Evolutionary conservation across 2,888 invertebrate genomes (phyloP).

Genomic region (Subacronicta megacephala): DNA sequence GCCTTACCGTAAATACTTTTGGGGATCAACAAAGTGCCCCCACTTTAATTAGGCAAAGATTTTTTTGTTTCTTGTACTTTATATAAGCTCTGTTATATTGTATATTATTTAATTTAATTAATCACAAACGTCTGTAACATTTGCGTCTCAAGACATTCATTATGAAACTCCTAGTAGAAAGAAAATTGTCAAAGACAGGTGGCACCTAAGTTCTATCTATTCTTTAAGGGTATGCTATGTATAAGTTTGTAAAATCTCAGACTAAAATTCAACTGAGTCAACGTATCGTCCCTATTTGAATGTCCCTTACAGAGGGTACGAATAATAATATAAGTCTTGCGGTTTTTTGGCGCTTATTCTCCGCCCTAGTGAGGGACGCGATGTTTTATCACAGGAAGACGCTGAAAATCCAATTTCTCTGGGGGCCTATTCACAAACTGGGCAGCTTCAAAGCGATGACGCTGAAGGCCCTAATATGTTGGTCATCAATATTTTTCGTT

Average conservation of each 20-base stretch:
- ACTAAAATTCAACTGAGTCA: conserved; percentile 29
- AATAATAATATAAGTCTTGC: conserved; percentile 52
- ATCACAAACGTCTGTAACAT: conserved; percentile 23
- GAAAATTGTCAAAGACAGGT: conserved; percentile 32
- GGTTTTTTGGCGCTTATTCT: conserved; percentile 46
- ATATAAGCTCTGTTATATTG: background rate
- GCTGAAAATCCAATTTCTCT: conserved; percentile 66
- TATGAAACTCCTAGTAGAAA: conserved; percentile 18
- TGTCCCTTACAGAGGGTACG: conserved; percentile 54
- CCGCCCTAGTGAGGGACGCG: conserved; percentile 25
- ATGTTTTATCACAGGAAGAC: conserved; percentile 48
- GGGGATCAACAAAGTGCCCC: conserved; percentile 7
- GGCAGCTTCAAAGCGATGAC: conserved; percentile 51
- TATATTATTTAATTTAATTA: conserved; percentile 17
- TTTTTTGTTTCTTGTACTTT: background rate
- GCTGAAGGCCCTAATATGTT: conserved; percentile 51
- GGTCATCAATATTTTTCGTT: conserved; percentile 61
- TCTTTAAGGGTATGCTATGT: conserved; percentile 24
- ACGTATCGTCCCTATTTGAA: conserved; percentile 46
- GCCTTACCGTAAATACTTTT: conserved; percentile 11
- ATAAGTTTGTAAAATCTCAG: conserved; percentile 42
- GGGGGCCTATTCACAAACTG: conserved; percentile 63
- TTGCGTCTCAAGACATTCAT: conserved; percentile 21
- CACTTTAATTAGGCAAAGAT: no score
- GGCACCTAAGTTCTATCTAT: conserved; percentile 12